A percentile compares a stretch with the other conserved stretches of the same genome.
Evolutionary conservation across 35 echinoderm and acorn worm species (phyloP).

Genomic region (Apostichopus japonicus): DNA sequence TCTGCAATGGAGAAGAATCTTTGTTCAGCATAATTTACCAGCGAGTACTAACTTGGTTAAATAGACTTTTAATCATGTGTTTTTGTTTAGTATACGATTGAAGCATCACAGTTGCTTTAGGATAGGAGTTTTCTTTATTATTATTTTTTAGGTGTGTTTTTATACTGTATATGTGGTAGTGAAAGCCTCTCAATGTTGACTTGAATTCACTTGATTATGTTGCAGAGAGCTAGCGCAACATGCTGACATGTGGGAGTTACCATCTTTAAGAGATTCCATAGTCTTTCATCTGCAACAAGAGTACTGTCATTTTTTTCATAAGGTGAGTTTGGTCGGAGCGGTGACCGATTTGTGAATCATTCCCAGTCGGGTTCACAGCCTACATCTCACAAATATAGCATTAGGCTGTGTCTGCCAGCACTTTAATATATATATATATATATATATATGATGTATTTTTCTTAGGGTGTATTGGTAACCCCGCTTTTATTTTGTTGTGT

Average conservation of each 20-base stretch:
- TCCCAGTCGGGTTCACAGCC: neutral
- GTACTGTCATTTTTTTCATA: constrained; percentile 56
- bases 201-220: neutral
- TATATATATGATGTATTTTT: neutral
- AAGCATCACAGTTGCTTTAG: too few relatives aligned
- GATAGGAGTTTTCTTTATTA: too few relatives aligned
- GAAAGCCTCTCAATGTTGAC: too few relatives aligned
- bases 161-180: too few relatives aligned
- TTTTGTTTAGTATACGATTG: too few relatives aligned
- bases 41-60: too few relatives aligned
- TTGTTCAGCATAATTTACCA: too few relatives aligned
- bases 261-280: constrained; percentile 23
- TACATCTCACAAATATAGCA: neutral
- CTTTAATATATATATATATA: neutral
- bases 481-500: neutral
- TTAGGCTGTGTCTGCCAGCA: neutral
- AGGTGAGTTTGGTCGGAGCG: neutral
- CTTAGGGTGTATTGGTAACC: neutral
- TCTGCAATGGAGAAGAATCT: too few relatives aligned
- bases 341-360: neutral
- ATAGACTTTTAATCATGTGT: too few relatives aligned
- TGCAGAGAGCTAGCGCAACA: constrained; percentile 43
- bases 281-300: constrained; percentile 43
- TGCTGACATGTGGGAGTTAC: constrained; percentile 50
- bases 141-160: too few relatives aligned